These are phyloP conservation scores for Syrmaticus mikado DNA, from an alignment of 2,113 vertebrate species.

Conservation along the genomic window DNA sequence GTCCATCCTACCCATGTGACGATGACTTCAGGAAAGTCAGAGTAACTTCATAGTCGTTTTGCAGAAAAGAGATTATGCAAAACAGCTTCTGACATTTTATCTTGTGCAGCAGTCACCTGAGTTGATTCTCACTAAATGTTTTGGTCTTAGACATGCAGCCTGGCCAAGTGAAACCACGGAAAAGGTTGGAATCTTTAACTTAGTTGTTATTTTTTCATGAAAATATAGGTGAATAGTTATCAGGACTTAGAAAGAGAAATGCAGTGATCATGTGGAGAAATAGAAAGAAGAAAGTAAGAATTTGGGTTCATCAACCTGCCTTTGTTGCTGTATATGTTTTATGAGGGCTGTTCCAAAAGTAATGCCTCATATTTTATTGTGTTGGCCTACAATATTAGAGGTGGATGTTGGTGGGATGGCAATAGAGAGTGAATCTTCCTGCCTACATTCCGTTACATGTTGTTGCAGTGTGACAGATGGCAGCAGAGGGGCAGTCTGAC, in stretches of 20 bases:
- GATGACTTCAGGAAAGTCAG: background rate
- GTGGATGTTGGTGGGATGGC: no score
- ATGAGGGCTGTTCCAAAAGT: no score
- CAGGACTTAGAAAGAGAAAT: background rate
- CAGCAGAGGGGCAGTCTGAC: no score
- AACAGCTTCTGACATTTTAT: background rate
- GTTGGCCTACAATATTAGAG: no score
- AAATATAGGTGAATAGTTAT: background rate
- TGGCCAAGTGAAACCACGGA: background rate
- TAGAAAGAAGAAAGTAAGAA: background rate
- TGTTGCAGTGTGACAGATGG: no score
- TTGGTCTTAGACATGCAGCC: background rate
- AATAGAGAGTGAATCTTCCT: no score
- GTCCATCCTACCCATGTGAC: background rate
- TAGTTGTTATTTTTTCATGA: background rate
- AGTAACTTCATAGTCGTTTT: background rate
- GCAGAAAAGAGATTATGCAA: background rate
- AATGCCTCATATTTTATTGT: no score
- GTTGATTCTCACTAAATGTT: background rate
- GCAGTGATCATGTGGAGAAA: background rate
- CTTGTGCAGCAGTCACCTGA: background rate
- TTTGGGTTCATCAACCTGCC: background rate
- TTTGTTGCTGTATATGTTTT: background rate
- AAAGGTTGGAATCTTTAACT: background rate
- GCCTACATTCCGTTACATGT: no score